Evolutionary conservation across 2,797 vertebrate species (phyloP).

Genomic region (Eidolon dupreanum): DNA sequence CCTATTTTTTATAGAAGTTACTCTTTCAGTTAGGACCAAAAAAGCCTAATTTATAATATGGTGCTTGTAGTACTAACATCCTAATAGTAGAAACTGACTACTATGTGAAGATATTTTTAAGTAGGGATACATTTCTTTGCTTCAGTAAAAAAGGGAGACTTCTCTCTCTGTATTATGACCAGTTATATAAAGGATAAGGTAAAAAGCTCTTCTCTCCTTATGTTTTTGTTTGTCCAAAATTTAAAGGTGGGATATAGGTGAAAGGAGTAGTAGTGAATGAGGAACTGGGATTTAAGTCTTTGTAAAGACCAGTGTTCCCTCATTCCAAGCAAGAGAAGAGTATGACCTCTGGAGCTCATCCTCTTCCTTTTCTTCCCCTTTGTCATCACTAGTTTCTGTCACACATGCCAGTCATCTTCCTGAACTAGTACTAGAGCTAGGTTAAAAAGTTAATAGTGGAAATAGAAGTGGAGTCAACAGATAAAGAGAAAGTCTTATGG

Average conservation of each 20-base stretch:
- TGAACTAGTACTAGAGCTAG: neutral
- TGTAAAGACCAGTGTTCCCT: neutral
- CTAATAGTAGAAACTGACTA: neutral
- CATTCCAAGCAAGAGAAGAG: neutral
- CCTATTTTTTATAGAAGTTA: neutral
- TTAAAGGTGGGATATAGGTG: neutral
- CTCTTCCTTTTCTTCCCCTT: neutral
- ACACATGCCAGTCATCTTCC: neutral
- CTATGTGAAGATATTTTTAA: neutral
- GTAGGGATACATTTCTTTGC: slow-evolving; percentile 8
- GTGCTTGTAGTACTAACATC: neutral
- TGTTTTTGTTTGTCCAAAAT: slow-evolving; percentile 9
- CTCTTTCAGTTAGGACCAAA: neutral
- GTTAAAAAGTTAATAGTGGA: neutral
- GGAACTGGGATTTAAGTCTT: neutral
- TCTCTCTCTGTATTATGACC: neutral
- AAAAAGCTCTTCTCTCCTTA: neutral
- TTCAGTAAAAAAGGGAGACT: neutral
- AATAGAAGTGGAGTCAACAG: neutral
- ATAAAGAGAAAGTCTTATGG: slow-evolving; percentile 4
- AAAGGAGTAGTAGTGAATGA: neutral
- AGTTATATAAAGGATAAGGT: neutral
- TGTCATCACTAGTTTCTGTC: neutral
- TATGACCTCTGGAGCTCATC: neutral
- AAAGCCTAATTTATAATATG: neutral